Evolutionary conservation across 2,113 vertebrate species (phyloP).

Genomic region (Lepus europaeus): DNA sequence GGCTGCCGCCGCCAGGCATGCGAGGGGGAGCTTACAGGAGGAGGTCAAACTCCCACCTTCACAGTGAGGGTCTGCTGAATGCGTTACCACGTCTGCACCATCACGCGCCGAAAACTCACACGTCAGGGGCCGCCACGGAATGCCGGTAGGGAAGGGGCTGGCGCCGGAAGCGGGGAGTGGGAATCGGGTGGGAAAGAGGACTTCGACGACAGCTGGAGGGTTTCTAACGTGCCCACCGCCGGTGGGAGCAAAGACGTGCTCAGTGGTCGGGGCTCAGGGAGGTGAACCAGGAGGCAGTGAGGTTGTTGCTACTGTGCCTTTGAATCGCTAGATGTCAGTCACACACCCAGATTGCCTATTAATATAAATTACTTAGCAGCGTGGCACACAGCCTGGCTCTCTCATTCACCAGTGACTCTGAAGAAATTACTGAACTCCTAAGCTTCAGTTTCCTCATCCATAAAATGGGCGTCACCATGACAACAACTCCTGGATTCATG

Average conservation of each 20-base stretch:
- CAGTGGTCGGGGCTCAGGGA: neutral
- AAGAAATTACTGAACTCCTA: neutral
- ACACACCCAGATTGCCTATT: neutral
- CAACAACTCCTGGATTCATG: neutral
- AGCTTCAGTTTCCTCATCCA: constrained; percentile 33
- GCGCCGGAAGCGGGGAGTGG: neutral
- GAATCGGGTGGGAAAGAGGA: neutral
- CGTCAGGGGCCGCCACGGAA: too few relatives aligned
- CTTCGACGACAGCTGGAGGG: neutral
- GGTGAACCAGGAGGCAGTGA: neutral
- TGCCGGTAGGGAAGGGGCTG: neutral
- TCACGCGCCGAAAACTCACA: too few relatives aligned
- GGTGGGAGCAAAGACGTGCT: neutral
- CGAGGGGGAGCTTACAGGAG: too few relatives aligned
- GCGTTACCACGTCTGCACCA: too few relatives aligned
- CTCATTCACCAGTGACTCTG: neutral
- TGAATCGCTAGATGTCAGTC: neutral
- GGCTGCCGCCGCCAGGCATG: too few relatives aligned
- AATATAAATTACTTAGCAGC: neutral
- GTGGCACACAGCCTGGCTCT: neutral
- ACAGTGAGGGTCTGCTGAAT: too few relatives aligned
- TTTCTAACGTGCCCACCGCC: neutral
- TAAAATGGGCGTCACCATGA: neutral
- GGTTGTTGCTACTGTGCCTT: neutral
- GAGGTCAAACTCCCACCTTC: too few relatives aligned